Evolutionary conservation across 2,797 vertebrate species (phyloP).

Genomic region (Mormyrops boulengeri): DNA sequence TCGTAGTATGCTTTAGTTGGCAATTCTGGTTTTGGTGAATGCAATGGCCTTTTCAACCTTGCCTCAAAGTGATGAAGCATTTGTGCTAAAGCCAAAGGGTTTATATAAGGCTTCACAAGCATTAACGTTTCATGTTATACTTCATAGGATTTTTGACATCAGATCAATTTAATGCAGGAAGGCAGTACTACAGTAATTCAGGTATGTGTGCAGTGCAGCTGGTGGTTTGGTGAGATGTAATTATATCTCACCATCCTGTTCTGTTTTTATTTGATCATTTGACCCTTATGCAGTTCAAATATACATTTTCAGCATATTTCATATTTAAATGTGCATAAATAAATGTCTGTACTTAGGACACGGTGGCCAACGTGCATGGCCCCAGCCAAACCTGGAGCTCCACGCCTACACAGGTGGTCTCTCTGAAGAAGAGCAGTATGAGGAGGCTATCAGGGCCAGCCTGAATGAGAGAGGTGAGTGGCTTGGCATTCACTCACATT

Average conservation of each 20-base stretch:
- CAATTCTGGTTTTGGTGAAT: not conserved
- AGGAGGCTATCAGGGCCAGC: constrained; percentile 76
- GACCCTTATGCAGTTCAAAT: not conserved
- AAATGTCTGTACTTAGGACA: constrained; percentile 41
- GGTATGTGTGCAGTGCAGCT: constrained; percentile 31
- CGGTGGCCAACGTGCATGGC: constrained; percentile 19
- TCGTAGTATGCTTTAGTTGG: not conserved
- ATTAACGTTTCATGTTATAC: not conserved
- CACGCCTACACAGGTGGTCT: constrained; percentile 67
- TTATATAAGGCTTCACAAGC: not conserved
- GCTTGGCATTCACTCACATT: not conserved
- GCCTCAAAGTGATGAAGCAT: not conserved
- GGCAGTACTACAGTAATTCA: constrained; percentile 35
- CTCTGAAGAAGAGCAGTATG: constrained; percentile 79
- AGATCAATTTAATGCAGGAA: constrained; percentile 10
- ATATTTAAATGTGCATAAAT: not conserved
- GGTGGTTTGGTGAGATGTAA: not conserved
- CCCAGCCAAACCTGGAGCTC: constrained; percentile 32
- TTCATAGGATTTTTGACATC: constrained; percentile 43
- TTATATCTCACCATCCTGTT: not conserved
- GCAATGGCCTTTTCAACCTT: not conserved
- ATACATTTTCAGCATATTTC: not conserved
- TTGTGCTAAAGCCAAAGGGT: not conserved
- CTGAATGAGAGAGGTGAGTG: constrained; percentile 70
- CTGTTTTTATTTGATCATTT: not conserved